Percentiles rank a stretch among this genome's conserved stretches.
These are phyloP conservation scores for Rafetus swinhoei DNA, from an alignment of 2,113 vertebrate species.

Conservation along the genomic window DNA sequence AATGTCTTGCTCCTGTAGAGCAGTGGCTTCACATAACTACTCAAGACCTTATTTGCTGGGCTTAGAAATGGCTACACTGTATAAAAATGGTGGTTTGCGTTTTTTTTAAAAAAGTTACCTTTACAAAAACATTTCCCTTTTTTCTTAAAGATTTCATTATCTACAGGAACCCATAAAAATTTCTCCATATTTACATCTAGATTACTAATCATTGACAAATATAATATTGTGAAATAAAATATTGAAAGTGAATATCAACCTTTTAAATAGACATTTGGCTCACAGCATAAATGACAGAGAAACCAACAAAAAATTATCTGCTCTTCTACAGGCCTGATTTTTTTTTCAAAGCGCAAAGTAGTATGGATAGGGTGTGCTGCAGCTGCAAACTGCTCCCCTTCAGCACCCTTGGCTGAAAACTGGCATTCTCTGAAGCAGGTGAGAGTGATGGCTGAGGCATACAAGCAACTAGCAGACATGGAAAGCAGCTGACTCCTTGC, in stretches of 20 bases:
- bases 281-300: constrained; percentile 81
- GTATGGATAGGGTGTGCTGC: not conserved
- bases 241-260: constrained; percentile 77
- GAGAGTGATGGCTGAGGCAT: not conserved
- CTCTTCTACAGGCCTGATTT: constrained; percentile 35
- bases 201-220: constrained; percentile 77
- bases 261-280: constrained; percentile 85
- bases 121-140: constrained; percentile 74
- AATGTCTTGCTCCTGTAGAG: constrained; percentile 53
- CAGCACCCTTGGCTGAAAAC: constrained; percentile 14
- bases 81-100: constrained; percentile 72
- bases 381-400: constrained; percentile 31
- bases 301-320: constrained; percentile 61
- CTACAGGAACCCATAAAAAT: constrained; percentile 79
- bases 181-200: constrained; percentile 82
- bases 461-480: fast-evolving
- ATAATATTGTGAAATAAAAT: constrained; percentile 82
- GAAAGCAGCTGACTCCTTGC: not conserved
- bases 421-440: not conserved
- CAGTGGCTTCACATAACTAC: constrained; percentile 22
- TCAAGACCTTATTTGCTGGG: constrained; percentile 35
- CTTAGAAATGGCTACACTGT: constrained; percentile 66
- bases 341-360: not conserved
- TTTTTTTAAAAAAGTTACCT: constrained; percentile 74
- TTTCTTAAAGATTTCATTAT: constrained; percentile 75